Conservation (phyloP, 2,888 invertebrate species). For the Pecten maximus region DNA sequence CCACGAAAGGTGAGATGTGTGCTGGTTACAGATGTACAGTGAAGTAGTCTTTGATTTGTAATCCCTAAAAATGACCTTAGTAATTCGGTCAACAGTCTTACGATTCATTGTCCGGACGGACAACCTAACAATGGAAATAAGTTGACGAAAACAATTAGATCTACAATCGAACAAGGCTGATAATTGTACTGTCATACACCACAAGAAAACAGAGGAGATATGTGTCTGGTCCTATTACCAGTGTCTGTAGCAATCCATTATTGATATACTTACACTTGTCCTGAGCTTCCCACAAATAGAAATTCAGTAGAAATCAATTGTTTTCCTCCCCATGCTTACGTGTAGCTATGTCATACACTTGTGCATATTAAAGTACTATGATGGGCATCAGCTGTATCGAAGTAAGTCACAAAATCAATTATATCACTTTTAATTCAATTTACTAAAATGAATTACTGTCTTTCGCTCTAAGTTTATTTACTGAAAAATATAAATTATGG, state of each 20-base stretch:
- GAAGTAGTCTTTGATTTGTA: not conserved
- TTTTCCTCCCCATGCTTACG: not conserved
- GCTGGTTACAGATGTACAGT: not conserved
- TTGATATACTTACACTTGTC: slow-evolving; percentile 7
- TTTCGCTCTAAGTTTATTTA: no score
- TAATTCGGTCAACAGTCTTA: not conserved
- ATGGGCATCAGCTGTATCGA: not conserved
- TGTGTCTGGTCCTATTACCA: not conserved
- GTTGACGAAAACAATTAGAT: slow-evolving; percentile 25
- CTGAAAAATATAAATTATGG: no score
- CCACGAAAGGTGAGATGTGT: not conserved
- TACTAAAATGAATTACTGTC: not conserved
- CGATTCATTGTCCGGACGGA: not conserved
- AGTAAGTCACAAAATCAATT: not conserved
- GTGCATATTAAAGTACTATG: not conserved
- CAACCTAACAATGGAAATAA: not conserved
- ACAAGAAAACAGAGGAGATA: not conserved
- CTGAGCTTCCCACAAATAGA: not conserved
- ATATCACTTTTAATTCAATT: not conserved
- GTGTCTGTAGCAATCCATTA: not conserved
- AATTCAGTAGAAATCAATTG: not conserved
- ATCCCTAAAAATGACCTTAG: not conserved
- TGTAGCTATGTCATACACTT: not conserved
- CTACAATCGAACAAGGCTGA: not conserved
- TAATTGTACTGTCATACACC: not conserved